A percentile compares a stretch with the other conserved stretches of the same genome.
Evolutionary conservation across 1,140 invertebrate genomes (phyloP).

Genomic region (Heliconius nattereri): DNA sequence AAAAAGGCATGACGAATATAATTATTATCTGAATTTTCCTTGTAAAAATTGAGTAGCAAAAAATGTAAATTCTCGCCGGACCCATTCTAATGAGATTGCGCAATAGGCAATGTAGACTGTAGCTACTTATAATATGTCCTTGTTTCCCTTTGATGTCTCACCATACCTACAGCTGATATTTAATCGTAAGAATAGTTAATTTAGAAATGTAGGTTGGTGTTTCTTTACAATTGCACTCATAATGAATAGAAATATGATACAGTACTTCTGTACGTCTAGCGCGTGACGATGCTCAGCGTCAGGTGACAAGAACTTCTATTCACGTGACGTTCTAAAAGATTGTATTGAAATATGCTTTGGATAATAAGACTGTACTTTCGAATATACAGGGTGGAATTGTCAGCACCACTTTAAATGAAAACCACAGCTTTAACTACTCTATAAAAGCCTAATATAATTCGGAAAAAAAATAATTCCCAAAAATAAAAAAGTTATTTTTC

Average conservation of each 20-base stretch:
- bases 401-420: too few relatives aligned
- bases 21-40: slow-evolving; percentile 2
- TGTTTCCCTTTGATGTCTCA: slow-evolving; percentile 17
- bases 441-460: too few relatives aligned
- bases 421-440: too few relatives aligned
- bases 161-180: not conserved
- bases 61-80: not conserved
- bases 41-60: not conserved
- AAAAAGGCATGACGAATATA: not conserved
- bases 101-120: not conserved
- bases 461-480: too few relatives aligned
- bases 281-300: slow-evolving; percentile 51
- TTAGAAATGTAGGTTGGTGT: slow-evolving; percentile 35
- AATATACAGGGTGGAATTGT: too few relatives aligned
- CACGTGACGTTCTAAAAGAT: not conserved
- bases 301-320: slow-evolving; percentile 54
- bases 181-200: slow-evolving; percentile 18
- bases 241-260: slow-evolving; percentile 49
- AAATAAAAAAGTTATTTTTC: too few relatives aligned
- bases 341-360: slow-evolving; percentile 3
- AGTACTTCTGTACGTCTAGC: slow-evolving; percentile 55
- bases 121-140: slow-evolving; percentile 8
- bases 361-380: not conserved
- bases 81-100: not conserved
- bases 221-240: slow-evolving; percentile 40